These are phyloP conservation scores for Neodiprion pinetum DNA, from an alignment of 1,140 invertebrate species.

Conservation along the genomic window DNA sequence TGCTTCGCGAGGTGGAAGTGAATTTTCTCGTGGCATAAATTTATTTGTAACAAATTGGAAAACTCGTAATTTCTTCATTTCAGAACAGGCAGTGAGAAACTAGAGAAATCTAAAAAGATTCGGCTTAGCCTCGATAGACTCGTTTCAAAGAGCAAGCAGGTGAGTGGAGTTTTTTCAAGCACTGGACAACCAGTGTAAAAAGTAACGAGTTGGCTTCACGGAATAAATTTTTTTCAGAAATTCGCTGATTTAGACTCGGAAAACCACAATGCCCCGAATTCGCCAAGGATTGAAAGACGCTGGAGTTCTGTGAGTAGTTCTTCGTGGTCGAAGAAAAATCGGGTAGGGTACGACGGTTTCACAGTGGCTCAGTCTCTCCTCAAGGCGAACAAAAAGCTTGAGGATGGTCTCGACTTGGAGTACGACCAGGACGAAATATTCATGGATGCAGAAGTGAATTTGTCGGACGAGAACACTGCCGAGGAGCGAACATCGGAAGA, in stretches of 20 bases:
- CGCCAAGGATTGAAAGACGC: conserved; percentile 43
- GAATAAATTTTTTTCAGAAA: conserved; percentile 36
- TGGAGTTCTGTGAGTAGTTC: conserved; percentile 49
- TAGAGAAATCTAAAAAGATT: conserved; percentile 53
- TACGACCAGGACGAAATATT: conserved; percentile 45
- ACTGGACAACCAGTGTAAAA: neutral
- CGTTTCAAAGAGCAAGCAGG: conserved; percentile 45
- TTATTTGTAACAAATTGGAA: neutral
- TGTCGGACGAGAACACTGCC: conserved; percentile 49
- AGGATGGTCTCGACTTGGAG: conserved; percentile 25
- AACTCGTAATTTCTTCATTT: conserved; percentile 21
- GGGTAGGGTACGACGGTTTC: conserved; percentile 35
- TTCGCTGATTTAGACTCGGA: conserved; percentile 32
- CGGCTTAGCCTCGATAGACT: conserved; percentile 54
- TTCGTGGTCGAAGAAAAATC: conserved; percentile 38
- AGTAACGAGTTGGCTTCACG: conserved; percentile 9
- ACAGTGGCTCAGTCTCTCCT: conserved; percentile 23
- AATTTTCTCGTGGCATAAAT: neutral
- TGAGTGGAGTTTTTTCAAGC: conserved; percentile 30
- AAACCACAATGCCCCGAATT: conserved; percentile 30
- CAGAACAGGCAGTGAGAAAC: conserved; percentile 42
- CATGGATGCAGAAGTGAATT: conserved; percentile 52
- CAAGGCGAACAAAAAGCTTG: conserved; percentile 32
- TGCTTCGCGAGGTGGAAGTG: neutral
- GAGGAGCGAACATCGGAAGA: conserved; percentile 22